Evolutionary conservation across 2,888 invertebrate species (phyloP), one percentile per base, ranked within the genome.

Genomic region (Ormyrus thymus): DNA sequence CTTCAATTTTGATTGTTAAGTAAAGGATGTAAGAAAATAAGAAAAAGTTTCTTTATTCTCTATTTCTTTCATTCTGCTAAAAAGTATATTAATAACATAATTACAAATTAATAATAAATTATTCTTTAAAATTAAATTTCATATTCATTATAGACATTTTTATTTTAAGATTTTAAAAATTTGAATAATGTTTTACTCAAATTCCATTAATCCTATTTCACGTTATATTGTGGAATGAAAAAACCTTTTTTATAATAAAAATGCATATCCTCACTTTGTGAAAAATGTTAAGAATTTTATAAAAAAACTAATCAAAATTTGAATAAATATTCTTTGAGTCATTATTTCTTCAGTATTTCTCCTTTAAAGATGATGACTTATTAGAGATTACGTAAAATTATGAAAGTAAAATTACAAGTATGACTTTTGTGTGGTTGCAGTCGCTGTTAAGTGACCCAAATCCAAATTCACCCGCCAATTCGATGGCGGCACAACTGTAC

Each of bases 391-490:
- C 43, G 15, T 51, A 58, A 71, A 72, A 59, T 56, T 61, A n/a
- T 61, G 10, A 45, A 78, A 78, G 56, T 74, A 64, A 74, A 82
- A 43, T 85, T 83, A 55, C 7, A 65, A 82, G 76, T 83, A 84
- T 83, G 85, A 86, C 85, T 86, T 87, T 83, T 87, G 75, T 82
- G 84, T 91, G 86, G 86, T 94, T 95, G 89, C 94, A 99, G 97
- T 98, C 98, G 89, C 93, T 99, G 92, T 93, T 99, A 92, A 99
- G 99, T 94, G 99, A 99, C 93, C 99, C 99, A 83, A 99, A 99
- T 92, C 99, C 99, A 85, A 99, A 99, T 93, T 98, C 98, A 86
- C 99, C 99, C 88, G 99, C 99, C 86, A 99, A 99, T 92, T 98
- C 98, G 86, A 96, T 98, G 94, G 99, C 99, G 89, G 99, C 99